Conservation (phyloP, 2,113 vertebrate species). For the Romanogobio albipinnatus region DNA sequence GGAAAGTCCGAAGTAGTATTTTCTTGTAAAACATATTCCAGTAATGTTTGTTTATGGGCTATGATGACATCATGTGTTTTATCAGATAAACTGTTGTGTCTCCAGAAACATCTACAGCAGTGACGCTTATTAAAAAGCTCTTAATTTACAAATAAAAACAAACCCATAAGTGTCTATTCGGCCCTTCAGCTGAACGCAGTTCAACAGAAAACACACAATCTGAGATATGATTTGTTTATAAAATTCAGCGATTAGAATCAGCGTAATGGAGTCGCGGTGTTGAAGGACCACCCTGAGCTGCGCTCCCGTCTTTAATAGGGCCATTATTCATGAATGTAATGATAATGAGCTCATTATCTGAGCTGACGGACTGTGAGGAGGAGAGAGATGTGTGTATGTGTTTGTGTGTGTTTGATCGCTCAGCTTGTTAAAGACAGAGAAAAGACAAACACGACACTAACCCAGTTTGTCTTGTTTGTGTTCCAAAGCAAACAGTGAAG, state of each 20-base stretch:
- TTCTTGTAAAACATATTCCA: not conserved
- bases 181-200: not conserved
- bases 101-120: not conserved
- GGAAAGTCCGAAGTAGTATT: not conserved
- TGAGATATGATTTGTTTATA: constrained; percentile 44
- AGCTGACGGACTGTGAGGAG: constrained; percentile 36
- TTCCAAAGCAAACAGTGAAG: constrained; percentile 86
- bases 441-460: constrained; percentile 76
- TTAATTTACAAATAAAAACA: not conserved
- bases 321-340: constrained; percentile 90
- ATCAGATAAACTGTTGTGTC: not conserved
- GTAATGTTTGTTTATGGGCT: not conserved
- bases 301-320: constrained; percentile 80
- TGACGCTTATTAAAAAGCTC: constrained; percentile 23
- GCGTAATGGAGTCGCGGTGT: constrained; percentile 43
- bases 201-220: not conserved
- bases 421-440: constrained; percentile 79
- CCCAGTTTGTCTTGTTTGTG: constrained; percentile 84
- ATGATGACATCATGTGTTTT: not conserved
- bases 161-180: not conserved
- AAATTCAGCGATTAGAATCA: constrained; percentile 7
- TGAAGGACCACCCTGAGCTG: constrained; percentile 83
- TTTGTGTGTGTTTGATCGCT: constrained; percentile 62
- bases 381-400: constrained; percentile 26
- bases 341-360: constrained; percentile 86